Evolutionary conservation across 2,113 vertebrate species (phyloP).

Genomic region (Aix galericulata): DNA sequence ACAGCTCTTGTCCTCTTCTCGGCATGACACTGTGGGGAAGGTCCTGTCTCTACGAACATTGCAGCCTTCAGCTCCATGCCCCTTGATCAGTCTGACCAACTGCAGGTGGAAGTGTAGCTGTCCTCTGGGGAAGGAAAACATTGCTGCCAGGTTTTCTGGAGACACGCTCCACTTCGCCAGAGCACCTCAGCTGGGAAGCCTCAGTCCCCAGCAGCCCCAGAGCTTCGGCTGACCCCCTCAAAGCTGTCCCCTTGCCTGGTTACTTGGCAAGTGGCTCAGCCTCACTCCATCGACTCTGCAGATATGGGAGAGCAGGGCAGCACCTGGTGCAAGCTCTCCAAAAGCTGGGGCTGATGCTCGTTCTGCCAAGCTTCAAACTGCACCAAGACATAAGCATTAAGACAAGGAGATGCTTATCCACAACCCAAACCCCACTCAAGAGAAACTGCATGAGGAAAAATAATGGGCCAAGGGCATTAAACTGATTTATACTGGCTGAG

Average conservation of each 20-base stretch:
- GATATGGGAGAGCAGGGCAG: neutral
- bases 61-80: neutral
- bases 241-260: neutral
- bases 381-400: neutral
- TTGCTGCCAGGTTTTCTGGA: neutral
- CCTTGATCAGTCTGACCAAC: neutral
- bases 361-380: neutral
- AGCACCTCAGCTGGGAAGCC: neutral
- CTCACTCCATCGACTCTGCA: neutral
- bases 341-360: neutral
- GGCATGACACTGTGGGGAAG: neutral
- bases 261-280: neutral
- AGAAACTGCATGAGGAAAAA: neutral
- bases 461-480: neutral
- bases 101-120: neutral
- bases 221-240: neutral
- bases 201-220: neutral
- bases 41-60: neutral
- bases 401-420: neutral
- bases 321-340: neutral
- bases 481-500: slow-evolving; percentile 5
- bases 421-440: neutral
- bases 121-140: neutral
- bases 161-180: neutral
- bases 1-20: neutral